phyloP scores from a whole-genome alignment of 2,888 invertebrate genomes.

The Perizoma affinitatum region DNA sequence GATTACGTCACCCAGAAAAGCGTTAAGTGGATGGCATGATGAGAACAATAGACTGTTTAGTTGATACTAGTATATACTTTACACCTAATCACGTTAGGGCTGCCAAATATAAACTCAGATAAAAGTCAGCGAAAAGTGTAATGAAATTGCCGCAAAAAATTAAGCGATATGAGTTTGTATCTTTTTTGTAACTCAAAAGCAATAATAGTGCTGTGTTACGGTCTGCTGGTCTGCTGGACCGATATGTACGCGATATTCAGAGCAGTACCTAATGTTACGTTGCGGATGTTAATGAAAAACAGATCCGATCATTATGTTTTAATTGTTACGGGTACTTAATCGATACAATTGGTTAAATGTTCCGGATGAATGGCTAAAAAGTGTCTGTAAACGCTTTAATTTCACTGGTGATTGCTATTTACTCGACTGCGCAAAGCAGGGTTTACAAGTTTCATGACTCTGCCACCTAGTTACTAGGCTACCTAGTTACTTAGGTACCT shows the following conservation, averaged over 20 bases:
- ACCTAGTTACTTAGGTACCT: too few species aligned
- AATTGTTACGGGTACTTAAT: conserved; percentile 14
- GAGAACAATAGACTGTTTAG: conserved; percentile 52
- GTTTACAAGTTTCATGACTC: conserved; percentile 15
- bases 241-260: too few species aligned
- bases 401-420: conserved; percentile 26
- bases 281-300: background rate
- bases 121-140: too few species aligned
- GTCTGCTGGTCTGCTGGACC: too few species aligned
- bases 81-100: conserved; percentile 19
- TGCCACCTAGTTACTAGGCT: too few species aligned
- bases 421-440: conserved; percentile 2
- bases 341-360: conserved; percentile 42
- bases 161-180: too few species aligned
- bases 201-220: too few species aligned
- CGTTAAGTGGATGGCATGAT: conserved; percentile 57
- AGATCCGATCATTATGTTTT: too few species aligned
- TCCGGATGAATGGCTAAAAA: conserved; percentile 28
- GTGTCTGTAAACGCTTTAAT: conserved; percentile 29
- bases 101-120: background rate
- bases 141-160: too few species aligned
- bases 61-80: conserved; percentile 15
- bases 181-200: too few species aligned
- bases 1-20: conserved; percentile 45
- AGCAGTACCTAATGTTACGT: background rate